These are phyloP conservation scores for Lerema accius DNA, from an alignment of 1,140 invertebrate genomes.

Conservation along the genomic window DNA sequence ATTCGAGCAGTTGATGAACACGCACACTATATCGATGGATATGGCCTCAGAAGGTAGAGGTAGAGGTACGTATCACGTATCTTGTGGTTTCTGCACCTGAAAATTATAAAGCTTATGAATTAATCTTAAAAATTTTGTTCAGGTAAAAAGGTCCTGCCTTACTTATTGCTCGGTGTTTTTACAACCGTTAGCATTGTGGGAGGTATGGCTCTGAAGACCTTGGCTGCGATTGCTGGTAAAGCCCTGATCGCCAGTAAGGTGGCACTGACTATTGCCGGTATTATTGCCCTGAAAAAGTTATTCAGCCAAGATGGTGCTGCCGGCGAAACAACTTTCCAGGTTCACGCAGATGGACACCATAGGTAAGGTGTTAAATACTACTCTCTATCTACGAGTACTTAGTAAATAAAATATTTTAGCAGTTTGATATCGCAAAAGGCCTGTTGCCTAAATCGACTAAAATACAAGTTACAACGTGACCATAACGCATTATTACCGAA, in stretches of 20 bases:
- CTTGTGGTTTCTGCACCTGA: background rate
- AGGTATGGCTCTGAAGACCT: constrained; percentile 85
- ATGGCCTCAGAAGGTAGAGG: constrained; percentile 78
- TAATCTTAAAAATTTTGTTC: constrained; percentile 37
- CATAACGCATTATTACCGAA: too few species aligned
- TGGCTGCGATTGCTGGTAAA: constrained; percentile 86
- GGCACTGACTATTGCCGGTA: constrained; percentile 86
- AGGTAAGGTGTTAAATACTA: constrained; percentile 68
- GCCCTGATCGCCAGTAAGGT: constrained; percentile 87
- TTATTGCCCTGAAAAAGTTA: constrained; percentile 87
- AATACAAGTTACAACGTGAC: too few species aligned
- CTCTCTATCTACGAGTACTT: too few species aligned
- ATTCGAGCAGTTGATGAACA: constrained; percentile 78
- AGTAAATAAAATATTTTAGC: too few species aligned
- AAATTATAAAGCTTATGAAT: background rate
- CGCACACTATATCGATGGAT: constrained; percentile 78
- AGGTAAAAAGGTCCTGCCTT: constrained; percentile 82
- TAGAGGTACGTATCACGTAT: constrained; percentile 59
- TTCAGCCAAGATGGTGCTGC: constrained; percentile 84
- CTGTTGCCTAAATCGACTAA: too few species aligned
- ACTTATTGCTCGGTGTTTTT: constrained; percentile 84
- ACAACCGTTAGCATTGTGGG: constrained; percentile 84
- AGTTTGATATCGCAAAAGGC: too few species aligned
- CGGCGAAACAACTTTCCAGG: constrained; percentile 85
- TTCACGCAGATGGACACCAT: constrained; percentile 85